Evolutionary conservation across 2,113 vertebrate genomes (phyloP).

Genomic region (Myodes glareolus): DNA sequence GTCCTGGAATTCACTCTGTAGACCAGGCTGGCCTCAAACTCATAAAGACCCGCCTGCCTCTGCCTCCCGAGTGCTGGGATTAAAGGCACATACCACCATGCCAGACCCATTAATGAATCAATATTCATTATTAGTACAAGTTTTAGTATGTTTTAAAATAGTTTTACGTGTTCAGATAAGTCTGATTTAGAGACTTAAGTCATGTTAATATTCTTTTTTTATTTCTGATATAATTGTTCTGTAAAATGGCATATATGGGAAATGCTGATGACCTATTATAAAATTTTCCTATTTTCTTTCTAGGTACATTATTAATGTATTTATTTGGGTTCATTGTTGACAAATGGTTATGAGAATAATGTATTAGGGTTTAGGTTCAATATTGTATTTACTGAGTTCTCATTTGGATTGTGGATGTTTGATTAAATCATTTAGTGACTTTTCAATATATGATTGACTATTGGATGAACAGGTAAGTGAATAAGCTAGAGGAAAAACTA

Average conservation of each 20-base stretch:
- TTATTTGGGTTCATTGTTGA: not conserved
- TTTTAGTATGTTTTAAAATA: conserved; percentile 30
- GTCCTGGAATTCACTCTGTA: no score
- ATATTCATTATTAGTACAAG: conserved; percentile 28
- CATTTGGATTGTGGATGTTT: not conserved
- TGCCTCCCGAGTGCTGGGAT: no score
- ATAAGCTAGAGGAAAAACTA: not conserved
- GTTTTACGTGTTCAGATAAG: not conserved
- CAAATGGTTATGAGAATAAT: not conserved
- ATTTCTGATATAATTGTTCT: not conserved
- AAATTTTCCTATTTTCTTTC: conserved; percentile 8
- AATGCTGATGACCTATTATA: not conserved
- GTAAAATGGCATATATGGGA: not conserved
- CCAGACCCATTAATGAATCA: not conserved
- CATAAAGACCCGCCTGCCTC: no score
- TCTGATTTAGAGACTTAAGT: conserved; percentile 41
- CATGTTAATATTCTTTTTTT: conserved; percentile 31
- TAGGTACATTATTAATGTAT: not conserved
- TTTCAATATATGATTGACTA: conserved; percentile 10
- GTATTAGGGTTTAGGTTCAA: not conserved
- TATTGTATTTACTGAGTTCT: not conserved
- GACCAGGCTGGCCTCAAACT: no score
- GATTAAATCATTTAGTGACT: conserved; percentile 21
- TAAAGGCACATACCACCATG: no score
- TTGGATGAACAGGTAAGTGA: not conserved